Evolutionary conservation across 2,797 vertebrate genomes (phyloP).

Genomic region (Sebastiscus albofasciatus): DNA sequence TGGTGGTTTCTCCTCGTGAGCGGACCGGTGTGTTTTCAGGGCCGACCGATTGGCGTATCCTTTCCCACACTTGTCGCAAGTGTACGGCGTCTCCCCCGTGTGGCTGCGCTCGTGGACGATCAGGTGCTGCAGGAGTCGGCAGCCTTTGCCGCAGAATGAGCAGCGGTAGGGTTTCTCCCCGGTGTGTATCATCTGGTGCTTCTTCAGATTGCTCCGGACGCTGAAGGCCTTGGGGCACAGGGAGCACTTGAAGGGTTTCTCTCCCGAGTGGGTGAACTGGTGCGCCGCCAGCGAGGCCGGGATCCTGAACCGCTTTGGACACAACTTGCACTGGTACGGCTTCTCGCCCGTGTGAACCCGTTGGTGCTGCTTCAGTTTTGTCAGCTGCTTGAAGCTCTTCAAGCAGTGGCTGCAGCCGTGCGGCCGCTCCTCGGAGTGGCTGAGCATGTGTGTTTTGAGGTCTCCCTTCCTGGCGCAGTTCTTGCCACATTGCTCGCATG

Average conservation of each 20-base stretch:
- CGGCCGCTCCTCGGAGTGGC: slow-evolving; percentile 42
- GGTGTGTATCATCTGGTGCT: slow-evolving; percentile 25
- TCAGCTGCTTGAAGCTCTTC: slow-evolving; percentile 24
- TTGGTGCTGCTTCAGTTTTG: slow-evolving; percentile 22
- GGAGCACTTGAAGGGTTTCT: slow-evolving; percentile 33
- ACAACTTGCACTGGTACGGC: slow-evolving; percentile 26
- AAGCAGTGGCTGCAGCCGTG: slow-evolving; percentile 10
- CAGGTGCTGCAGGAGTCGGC: slow-evolving; percentile 24
- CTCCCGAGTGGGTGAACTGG: slow-evolving; percentile 26
- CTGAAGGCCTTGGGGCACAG: slow-evolving; percentile 30
- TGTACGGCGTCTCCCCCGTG: slow-evolving; percentile 33
- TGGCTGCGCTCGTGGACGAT: slow-evolving; percentile 10
- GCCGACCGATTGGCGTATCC: not conserved
- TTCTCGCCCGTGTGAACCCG: slow-evolving; percentile 42
- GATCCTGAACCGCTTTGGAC: slow-evolving; percentile 1
- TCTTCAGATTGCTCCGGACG: slow-evolving; percentile 22
- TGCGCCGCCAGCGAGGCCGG: slow-evolving; percentile 1
- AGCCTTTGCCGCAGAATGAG: slow-evolving; percentile 18
- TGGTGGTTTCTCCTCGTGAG: not conserved
- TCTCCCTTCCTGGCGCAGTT: slow-evolving; percentile 17
- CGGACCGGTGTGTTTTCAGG: not conserved
- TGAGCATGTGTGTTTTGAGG: slow-evolving; percentile 34
- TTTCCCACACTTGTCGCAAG: slow-evolving; percentile 16
- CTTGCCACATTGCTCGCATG: slow-evolving; percentile 41
- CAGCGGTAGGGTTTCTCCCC: slow-evolving; percentile 40